Percentiles rank a stretch among this genome's conserved stretches.
phyloP scores from a whole-genome alignment of 2,797 vertebrate genomes.

The Halcyon chelicuti region DNA sequence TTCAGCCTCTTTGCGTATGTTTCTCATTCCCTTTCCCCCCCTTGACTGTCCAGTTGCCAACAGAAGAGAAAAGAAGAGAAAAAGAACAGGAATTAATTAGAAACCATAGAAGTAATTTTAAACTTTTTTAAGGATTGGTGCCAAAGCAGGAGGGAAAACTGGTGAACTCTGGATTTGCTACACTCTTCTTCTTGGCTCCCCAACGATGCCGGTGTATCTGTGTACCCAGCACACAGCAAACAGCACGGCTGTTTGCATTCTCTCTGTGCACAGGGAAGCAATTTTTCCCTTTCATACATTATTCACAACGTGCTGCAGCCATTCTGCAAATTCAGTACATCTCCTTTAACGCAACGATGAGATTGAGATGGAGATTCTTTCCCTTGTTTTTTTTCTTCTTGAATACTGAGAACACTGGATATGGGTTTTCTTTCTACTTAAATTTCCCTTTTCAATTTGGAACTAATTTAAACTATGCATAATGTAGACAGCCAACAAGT shows the following conservation, averaged over 20 bases:
- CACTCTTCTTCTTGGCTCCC: not conserved
- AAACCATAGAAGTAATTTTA: slow-evolving; percentile 19
- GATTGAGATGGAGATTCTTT: slow-evolving; percentile 75
- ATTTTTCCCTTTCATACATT: slow-evolving; percentile 57
- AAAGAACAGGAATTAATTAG: slow-evolving; percentile 29
- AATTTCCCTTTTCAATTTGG: slow-evolving; percentile 17
- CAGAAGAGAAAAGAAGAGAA: not conserved
- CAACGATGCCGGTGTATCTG: not conserved
- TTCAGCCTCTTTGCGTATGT: not conserved
- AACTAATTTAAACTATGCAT: not conserved
- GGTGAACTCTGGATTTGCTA: not conserved
- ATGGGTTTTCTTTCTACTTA: slow-evolving; percentile 64
- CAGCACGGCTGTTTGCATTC: slow-evolving; percentile 57
- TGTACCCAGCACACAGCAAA: slow-evolving; percentile 1
- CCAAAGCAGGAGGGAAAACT: not conserved
- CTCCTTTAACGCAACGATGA: slow-evolving; percentile 67
- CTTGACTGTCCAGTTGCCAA: not conserved
- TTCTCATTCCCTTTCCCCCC: not conserved
- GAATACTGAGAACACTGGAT: slow-evolving; percentile 55
- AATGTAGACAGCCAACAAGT: not conserved
- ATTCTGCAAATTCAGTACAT: slow-evolving; percentile 54
- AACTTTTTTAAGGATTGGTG: not conserved
- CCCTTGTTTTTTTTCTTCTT: not conserved
- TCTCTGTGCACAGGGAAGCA: slow-evolving; percentile 21
- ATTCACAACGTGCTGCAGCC: slow-evolving; percentile 62